phyloP scores from a whole-genome alignment of 30 jellyfish, hydroid and myxozoan genomes.

The Nemopilema nomurai region DNA sequence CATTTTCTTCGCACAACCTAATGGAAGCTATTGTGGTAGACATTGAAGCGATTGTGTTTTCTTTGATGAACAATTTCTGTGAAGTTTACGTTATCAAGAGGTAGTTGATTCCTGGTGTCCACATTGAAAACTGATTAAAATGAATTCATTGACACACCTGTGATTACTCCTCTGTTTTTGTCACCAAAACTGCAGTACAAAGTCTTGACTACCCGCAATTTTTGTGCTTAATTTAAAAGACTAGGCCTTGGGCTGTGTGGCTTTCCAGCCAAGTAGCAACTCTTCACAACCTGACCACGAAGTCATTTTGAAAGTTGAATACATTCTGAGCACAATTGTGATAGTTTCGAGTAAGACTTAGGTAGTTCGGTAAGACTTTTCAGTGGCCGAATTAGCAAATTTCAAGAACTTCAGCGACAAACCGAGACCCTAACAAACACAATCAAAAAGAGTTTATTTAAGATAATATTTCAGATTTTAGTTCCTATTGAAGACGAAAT shows the following conservation, averaged over 20 bases:
- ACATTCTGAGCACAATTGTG: too few relatives aligned
- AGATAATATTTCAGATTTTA: too few relatives aligned
- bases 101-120: slow-evolving; percentile 34
- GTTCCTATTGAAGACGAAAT: too few relatives aligned
- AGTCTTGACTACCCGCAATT: neutral
- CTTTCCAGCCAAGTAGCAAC: too few relatives aligned
- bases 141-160: slow-evolving; percentile 21
- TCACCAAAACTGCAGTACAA: slow-evolving; percentile 1
- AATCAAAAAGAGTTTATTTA: too few relatives aligned
- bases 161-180: neutral
- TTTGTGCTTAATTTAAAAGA: neutral
- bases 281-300: too few relatives aligned
- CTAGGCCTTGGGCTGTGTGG: neutral
- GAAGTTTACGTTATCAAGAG: neutral
- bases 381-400: too few relatives aligned
- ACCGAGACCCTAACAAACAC: too few relatives aligned
- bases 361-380: too few relatives aligned
- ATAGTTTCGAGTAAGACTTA: too few relatives aligned
- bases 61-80: neutral
- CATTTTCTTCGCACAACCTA: neutral
- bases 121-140: neutral
- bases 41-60: neutral
- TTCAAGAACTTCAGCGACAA: too few relatives aligned
- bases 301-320: too few relatives aligned
- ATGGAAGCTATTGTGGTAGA: slow-evolving; percentile 11